Evolutionary conservation across 1,140 invertebrate species (phyloP), one percentile per base, ranked within the genome.

Genomic region (Scaptomyza graminum): DNA sequence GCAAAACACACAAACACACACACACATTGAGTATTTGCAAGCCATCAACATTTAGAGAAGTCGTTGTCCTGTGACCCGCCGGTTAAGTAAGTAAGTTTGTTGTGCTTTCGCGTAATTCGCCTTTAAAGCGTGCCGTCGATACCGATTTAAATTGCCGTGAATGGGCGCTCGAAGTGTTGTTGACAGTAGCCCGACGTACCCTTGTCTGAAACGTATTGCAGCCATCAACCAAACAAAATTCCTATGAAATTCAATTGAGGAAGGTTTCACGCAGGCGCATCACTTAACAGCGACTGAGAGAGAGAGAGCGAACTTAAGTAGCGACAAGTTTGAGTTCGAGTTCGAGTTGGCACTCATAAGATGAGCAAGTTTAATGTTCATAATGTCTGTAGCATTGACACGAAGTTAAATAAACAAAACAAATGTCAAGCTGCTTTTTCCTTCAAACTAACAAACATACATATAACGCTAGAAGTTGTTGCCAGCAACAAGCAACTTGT

Each of bases 401-500:
- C 76, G 76, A 79, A 87, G 76, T 87, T 89, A 87, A 89, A 73
- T 60, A 87, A 87, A 87, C 83, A 87, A 79, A 87, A 74, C 83
- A 88, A 87, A 88, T 88, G 83, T 88, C 83, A 87, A 83, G 79
- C 79, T 79, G 51, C 51, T 44, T 70, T 22, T 22, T 39, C 37
- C 11, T 39, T 39, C 37, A 39, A 12, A 12, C 60, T 68, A 76
- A 64, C 64, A 59, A 71, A 76, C 81, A 74, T 75, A 76, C 81
- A 74, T 75, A 75, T 22, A 22, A 22, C 71, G 80, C 28, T 69
- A 87, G 85, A 87, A 84, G 49, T 84, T 79, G 56, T 9, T 73
- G 60, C 57, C 61, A 80, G 76, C 76, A 85, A 79, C 76, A 84
- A 74, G 81, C 76, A 63, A 50, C 50, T 25, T 65, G 31, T 63